These are phyloP conservation scores for Actenoides hombroni DNA, from an alignment of 2,113 vertebrate genomes.

Conservation along the genomic window DNA sequence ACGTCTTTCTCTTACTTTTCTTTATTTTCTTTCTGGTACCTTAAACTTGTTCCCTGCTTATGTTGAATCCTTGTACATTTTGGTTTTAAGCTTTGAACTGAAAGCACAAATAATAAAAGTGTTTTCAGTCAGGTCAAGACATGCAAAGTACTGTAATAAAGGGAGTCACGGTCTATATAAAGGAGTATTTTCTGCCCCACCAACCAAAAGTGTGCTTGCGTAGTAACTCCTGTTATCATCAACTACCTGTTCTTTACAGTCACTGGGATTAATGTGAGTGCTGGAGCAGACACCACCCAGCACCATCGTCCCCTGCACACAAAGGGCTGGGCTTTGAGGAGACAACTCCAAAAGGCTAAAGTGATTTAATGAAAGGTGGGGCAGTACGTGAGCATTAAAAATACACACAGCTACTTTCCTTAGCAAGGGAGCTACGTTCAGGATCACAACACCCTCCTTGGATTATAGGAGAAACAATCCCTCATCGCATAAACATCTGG, in stretches of 20 bases:
- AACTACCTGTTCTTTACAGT: not conserved
- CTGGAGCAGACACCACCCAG: not conserved
- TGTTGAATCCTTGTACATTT: not conserved
- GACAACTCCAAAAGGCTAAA: not conserved
- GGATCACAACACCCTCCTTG: not conserved
- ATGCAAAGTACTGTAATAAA: not conserved
- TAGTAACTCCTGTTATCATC: not conserved
- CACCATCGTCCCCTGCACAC: not conserved
- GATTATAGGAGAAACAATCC: not conserved
- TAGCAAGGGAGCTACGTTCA: not conserved
- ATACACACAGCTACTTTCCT: not conserved
- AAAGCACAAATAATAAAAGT: not conserved
- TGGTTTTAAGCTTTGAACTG: not conserved
- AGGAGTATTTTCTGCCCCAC: not conserved
- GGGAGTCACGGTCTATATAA: not conserved
- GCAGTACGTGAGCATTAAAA: not conserved
- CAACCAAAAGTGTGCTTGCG: not conserved
- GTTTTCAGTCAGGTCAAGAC: not conserved
- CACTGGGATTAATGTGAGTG: not conserved
- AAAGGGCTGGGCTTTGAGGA: not conserved
- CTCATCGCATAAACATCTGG: not conserved
- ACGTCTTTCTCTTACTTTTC: not conserved
- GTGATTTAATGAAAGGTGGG: not conserved
- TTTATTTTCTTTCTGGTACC: not conserved
- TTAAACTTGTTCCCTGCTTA: not conserved